Evolutionary conservation across 37 sponge, comb jelly and placozoan genomes (phyloP).

Genomic region (Tethya wilhelma): DNA sequence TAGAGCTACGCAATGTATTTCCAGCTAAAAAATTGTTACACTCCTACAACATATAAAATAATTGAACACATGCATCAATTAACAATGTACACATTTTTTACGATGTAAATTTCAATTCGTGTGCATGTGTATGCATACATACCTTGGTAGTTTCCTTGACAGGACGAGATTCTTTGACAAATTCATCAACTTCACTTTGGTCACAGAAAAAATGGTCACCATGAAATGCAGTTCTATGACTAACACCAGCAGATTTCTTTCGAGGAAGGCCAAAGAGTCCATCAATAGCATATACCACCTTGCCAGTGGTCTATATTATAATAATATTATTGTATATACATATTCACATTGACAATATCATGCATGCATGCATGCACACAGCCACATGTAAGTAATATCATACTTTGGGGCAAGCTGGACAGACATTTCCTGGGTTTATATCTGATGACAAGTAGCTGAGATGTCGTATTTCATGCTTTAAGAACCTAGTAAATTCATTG

Average conservation of each 20-base stretch:
- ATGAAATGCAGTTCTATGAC: constrained; percentile 5
- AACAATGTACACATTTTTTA: too few relatives aligned
- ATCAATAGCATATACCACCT: constrained; percentile 28
- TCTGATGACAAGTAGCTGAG: not conserved
- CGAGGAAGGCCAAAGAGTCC: constrained; percentile 36
- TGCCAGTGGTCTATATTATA: constrained; percentile 3
- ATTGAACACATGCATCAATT: too few relatives aligned
- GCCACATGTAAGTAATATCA: not conserved
- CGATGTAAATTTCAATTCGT: too few relatives aligned
- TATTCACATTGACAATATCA: not conserved
- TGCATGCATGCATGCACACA: not conserved
- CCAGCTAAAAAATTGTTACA: constrained; percentile 35
- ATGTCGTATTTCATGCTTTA: constrained; percentile 20
- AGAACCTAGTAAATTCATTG: too few relatives aligned
- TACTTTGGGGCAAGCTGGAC: constrained; percentile 34
- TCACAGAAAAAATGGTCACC: constrained; percentile 4
- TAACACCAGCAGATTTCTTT: constrained; percentile 20
- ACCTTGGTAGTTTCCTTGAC: not conserved
- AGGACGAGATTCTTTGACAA: not conserved
- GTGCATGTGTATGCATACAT: too few relatives aligned
- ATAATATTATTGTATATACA: not conserved
- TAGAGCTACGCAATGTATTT: constrained; percentile 4
- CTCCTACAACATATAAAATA: not conserved
- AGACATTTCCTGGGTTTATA: constrained; percentile 10
- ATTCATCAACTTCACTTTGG: constrained; percentile 25